Evolutionary conservation across 2,113 vertebrate genomes (phyloP).

Genomic region (Hippotragus niger): DNA sequence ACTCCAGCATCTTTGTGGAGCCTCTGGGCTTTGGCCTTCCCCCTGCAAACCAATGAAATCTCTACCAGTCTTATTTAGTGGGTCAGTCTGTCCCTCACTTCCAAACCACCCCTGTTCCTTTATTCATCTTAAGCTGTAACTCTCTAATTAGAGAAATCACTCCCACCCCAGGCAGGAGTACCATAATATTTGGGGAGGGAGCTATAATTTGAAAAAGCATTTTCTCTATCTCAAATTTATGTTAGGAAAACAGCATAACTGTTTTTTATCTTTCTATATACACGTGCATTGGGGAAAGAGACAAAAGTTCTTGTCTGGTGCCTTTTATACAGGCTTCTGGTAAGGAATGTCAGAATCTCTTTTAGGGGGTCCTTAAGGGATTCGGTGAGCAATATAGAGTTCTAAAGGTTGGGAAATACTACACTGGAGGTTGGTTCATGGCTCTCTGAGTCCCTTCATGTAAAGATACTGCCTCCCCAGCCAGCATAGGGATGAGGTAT

Average conservation of each 20-base stretch:
- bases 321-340: neutral
- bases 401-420: neutral
- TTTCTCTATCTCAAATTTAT: neutral
- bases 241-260: neutral
- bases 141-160: neutral
- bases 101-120: neutral
- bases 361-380: neutral
- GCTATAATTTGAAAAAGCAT: neutral
- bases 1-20: neutral
- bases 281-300: neutral
- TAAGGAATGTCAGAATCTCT: neutral
- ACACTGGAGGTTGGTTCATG: neutral
- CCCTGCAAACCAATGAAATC: neutral
- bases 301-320: neutral
- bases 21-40: neutral
- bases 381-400: neutral
- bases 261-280: neutral
- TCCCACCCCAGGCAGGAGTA: neutral
- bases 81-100: neutral
- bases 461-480: neutral
- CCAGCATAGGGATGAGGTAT: neutral
- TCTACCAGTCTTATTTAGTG: neutral
- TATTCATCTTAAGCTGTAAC: neutral
- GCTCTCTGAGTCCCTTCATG: neutral
- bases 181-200: neutral